Percentiles rank a stretch among this genome's conserved stretches.
phyloP scores from a whole-genome alignment of 2,113 vertebrate species.

The Sterrhoptilus dennistouni region DNA sequence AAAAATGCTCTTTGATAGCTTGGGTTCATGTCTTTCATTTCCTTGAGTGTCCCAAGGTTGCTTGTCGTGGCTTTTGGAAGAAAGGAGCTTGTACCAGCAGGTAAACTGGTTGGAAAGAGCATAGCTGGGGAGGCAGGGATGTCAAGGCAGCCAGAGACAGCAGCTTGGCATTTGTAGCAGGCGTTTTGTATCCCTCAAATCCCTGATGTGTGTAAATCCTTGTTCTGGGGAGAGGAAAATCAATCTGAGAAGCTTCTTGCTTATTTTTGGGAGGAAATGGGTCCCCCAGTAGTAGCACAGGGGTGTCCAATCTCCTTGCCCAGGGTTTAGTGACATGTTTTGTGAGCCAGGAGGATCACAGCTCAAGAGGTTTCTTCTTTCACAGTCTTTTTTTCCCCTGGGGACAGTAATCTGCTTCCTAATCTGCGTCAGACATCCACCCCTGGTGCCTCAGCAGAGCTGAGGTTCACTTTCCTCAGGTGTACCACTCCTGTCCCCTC shows the following conservation, averaged over 20 bases:
- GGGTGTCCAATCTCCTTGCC: neutral
- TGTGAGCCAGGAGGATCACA: neutral
- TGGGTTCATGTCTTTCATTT: neutral
- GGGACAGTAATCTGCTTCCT: neutral
- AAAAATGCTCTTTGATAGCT: neutral
- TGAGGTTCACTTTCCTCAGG: neutral
- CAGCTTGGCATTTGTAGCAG: neutral
- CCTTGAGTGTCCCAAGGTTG: neutral
- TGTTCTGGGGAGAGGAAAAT: neutral
- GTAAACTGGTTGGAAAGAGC: neutral
- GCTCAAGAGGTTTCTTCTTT: neutral
- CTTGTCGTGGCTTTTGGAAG: neutral
- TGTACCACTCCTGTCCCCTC: rapidly evolving
- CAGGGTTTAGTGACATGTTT: neutral
- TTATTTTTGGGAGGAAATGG: neutral
- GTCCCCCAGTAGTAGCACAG: neutral
- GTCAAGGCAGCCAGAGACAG: neutral
- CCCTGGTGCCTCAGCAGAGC: neutral
- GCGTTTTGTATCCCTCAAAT: neutral
- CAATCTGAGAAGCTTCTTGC: neutral
- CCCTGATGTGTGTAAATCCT: neutral
- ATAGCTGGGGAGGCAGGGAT: neutral
- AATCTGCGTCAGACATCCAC: neutral
- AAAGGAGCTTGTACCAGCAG: neutral
- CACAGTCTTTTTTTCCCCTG: neutral